These are phyloP conservation scores for Morbakka virulenta DNA, from an alignment of 30 jellyfish, hydroid and myxozoan genomes.

Conservation along the genomic window DNA sequence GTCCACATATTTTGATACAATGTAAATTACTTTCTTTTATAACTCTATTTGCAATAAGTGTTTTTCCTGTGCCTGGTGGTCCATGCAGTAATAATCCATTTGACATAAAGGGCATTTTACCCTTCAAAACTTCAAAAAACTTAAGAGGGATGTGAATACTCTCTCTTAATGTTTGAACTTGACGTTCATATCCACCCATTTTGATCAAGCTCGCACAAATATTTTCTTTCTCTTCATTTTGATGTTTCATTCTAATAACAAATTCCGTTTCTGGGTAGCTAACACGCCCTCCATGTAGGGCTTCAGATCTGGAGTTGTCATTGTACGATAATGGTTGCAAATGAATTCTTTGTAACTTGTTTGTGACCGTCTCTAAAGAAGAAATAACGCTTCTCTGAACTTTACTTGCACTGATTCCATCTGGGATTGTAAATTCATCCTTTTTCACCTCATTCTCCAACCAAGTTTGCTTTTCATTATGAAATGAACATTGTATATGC, in stretches of 20 bases:
- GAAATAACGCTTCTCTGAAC: too few relatives aligned
- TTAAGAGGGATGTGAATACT: constrained; percentile 30
- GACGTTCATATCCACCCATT: constrained; percentile 48
- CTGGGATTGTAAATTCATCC: too few relatives aligned
- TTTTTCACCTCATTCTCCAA: too few relatives aligned
- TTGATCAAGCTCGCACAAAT: neutral
- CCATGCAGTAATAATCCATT: constrained; percentile 90
- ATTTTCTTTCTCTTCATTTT: neutral
- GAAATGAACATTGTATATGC: too few relatives aligned
- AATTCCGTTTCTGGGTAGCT: neutral
- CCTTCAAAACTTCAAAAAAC: constrained; percentile 2
- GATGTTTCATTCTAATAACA: too few relatives aligned
- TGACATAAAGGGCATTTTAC: constrained; percentile 50
- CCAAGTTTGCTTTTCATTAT: too few relatives aligned
- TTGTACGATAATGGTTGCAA: too few relatives aligned
- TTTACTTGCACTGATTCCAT: too few relatives aligned
- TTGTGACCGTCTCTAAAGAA: too few relatives aligned
- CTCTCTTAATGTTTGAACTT: constrained; percentile 37
- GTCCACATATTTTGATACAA: constrained; percentile 72
- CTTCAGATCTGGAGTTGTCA: too few relatives aligned
- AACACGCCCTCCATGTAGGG: too few relatives aligned
- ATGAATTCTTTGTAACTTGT: too few relatives aligned
- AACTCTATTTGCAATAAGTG: constrained; percentile 73
- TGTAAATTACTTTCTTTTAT: constrained; percentile 56
- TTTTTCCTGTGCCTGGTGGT: constrained; percentile 96